Base-by-base conservation (phyloP, 2,113 vertebrate species). In the Catharus bicknelli region DNA sequence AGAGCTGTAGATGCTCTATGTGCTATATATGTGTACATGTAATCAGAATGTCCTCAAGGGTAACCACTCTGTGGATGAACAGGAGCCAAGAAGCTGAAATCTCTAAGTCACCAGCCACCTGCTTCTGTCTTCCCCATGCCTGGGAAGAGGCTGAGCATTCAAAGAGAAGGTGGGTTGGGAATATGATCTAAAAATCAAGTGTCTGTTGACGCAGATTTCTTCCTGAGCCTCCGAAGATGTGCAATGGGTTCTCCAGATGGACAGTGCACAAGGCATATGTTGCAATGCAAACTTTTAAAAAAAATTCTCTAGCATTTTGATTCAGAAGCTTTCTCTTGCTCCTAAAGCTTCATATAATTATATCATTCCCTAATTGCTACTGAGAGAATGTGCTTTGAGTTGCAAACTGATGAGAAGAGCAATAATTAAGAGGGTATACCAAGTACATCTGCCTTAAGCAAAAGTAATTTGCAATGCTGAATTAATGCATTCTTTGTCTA, bases 351-450 rank as follows among this genome's bases (percentile, higher is more conserved):
- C 10, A 1, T 90, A 87, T 76, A 93, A 86, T 90, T 79, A 72
- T 92, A 62, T 90, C 13, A 64, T 88, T 90, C 83, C 76, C 42
- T 94, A 94, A 94, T 92, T 95, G 54, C 76, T 80, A 80, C 77
- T 94, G 95, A 95, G 86, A 90, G n/a, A 91, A 85, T 83, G 86
- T 87, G 70, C 90, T 96, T 92, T 95, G 82, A 95, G 83, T 93
- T 96, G 90, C 86, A 97, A 94, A 92, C 70, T 93, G 94, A 95
- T 93, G 94, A 96, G 83, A 90, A 90, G 63, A 96, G 64, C 87
- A 93, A 88, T 96, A 97, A 96, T 97, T 96, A 96, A 88, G 90
- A 95, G 93, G 36, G 66, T 94, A 95, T 90, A 95, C 61, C 81
- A 96, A 96, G 53, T 92, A 96, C 45, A 93, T 84, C 82, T 93